Evolutionary conservation across 2,888 invertebrate species (phyloP), one percentile per base, ranked within the genome.

Genomic region (Baccha elongata): DNA sequence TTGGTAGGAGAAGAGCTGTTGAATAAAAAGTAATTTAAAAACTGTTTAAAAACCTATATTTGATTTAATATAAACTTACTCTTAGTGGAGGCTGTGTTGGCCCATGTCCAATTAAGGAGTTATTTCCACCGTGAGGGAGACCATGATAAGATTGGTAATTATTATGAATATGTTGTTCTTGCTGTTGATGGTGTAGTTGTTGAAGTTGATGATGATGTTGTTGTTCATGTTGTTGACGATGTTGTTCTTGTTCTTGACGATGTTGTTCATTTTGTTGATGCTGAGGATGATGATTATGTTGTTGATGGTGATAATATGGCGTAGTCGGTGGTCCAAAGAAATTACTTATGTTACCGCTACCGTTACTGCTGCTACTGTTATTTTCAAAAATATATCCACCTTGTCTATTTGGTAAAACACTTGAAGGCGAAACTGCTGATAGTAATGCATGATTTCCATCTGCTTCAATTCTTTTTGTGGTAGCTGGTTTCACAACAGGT

Each of bases 1-100:
- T 84, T 88, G 88, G 86, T 87, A 89, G 44, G 88, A 86, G 73
- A 89, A 90, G 2, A 89, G 87, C 90, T 90, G 74, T 19, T 65
- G 8, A 37, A 11, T n/a, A 46, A 52, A 50, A 46, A 29, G n/a
- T 6, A 35, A 32, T 17, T 8, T 11, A 10, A 11, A n/a, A 29
- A 65, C 5, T 46, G 10, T 10, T 23, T 21, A 52, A 13, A 1
- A 40, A 15, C n/a, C n/a, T n/a, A 19, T 1, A 21, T n/a, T 21
- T 19, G 44, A 48, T 50, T 26, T 19, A 58, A 29, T 11, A 3
- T 8, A 11, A 48, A 80, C 86, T 86, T 68, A 90, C 90, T 87
- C 89, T 89, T 46, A 90, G 64, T 2, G 89, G 87, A 35, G 90
- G 89, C 58, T 88, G 88, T 42, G 88, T 13, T n/a, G 75, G 60